Conservation (phyloP, 2,113 vertebrate species). For the Lophotis ruficrista region DNA sequence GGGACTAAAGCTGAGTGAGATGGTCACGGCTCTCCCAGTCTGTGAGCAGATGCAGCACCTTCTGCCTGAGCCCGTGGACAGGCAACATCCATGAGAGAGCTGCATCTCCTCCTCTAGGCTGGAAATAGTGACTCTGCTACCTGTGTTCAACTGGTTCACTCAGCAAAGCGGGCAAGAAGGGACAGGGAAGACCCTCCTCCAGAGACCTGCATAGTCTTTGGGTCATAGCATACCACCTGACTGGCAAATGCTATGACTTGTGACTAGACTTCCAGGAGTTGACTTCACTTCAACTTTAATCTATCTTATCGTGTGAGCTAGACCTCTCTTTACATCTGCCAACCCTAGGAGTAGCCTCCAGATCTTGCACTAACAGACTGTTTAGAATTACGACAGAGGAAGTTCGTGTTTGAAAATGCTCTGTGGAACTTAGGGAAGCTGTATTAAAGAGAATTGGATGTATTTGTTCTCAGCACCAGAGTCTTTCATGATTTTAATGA, state of each 20-base stretch:
- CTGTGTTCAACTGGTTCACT: not conserved
- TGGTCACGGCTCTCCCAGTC: not conserved
- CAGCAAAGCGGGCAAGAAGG: not conserved
- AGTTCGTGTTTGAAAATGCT: slow-evolving; percentile 7
- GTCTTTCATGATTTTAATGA: slow-evolving; percentile 24
- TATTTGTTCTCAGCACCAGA: slow-evolving; percentile 1
- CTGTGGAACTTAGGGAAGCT: not conserved
- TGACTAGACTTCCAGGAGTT: not conserved
- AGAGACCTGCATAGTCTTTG: not conserved
- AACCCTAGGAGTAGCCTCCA: not conserved
- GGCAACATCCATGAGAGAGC: accelerated
- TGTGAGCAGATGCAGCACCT: not conserved
- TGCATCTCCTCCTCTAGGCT: not conserved
- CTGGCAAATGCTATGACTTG: not conserved
- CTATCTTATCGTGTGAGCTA: not conserved
- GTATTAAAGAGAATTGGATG: not conserved
- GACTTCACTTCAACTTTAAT: not conserved
- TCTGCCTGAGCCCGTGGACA: not conserved
- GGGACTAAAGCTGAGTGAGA: not conserved
- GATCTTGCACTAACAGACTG: not conserved
- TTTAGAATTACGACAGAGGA: not conserved
- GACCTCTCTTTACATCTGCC: not conserved
- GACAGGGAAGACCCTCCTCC: not conserved
- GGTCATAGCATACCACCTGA: not conserved
- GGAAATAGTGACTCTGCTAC: not conserved